Evolutionary conservation across 2,888 invertebrate genomes (phyloP).

Genomic region (Xanthorhoe spadicearia): DNA sequence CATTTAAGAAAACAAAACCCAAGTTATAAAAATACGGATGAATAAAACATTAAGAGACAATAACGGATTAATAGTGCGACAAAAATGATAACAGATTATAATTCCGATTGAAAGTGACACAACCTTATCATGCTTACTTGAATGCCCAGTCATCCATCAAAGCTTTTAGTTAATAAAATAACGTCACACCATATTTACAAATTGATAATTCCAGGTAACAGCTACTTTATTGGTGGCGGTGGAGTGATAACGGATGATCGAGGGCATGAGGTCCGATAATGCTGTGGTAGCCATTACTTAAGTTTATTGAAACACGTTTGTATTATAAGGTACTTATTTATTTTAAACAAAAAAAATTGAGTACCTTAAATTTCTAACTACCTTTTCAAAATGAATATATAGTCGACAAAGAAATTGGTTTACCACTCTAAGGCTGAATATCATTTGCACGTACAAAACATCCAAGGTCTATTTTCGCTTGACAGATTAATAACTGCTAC

Average conservation of each 20-base stretch:
- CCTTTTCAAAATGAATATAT: too few relatives aligned
- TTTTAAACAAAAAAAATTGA: not conserved
- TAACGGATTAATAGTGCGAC: not conserved
- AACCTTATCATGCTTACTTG: slow-evolving; percentile 50
- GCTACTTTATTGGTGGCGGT: slow-evolving; percentile 57
- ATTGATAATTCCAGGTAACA: slow-evolving; percentile 65
- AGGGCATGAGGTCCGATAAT: slow-evolving; percentile 22
- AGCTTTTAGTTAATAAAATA: slow-evolving; percentile 69
- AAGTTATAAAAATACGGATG: too few relatives aligned
- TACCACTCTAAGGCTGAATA: too few relatives aligned
- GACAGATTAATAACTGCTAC: too few relatives aligned
- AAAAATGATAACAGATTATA: not conserved
- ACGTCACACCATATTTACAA: slow-evolving; percentile 71
- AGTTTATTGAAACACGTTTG: not conserved
- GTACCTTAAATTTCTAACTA: too few relatives aligned
- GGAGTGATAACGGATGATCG: slow-evolving; percentile 48
- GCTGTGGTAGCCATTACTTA: slow-evolving; percentile 2
- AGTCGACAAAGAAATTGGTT: too few relatives aligned
- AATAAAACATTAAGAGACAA: not conserved
- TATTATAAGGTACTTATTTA: not conserved
- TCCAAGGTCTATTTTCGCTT: too few relatives aligned
- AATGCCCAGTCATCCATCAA: slow-evolving; percentile 65
- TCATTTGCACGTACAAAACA: too few relatives aligned
- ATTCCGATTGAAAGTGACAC: not conserved
- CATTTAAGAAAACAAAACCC: too few relatives aligned